These are phyloP conservation scores for Entomyzon cyanotis DNA, from an alignment of 2,113 vertebrate genomes.

Conservation along the genomic window DNA sequence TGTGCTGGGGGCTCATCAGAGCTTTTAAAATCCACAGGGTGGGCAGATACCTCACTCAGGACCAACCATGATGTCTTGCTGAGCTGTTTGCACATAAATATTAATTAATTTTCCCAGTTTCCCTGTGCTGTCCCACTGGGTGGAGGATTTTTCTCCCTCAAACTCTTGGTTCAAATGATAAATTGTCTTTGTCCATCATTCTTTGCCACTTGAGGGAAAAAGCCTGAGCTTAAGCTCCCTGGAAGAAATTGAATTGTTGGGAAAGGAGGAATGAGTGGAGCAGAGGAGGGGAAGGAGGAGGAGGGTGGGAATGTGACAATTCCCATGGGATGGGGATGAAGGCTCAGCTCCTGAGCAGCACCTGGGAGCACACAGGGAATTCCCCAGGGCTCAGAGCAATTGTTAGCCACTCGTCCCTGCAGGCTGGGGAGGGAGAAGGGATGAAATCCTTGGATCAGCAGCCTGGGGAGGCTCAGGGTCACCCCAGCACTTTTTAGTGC, in stretches of 20 bases:
- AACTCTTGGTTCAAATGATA: neutral
- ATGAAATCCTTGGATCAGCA: neutral
- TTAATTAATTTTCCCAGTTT: neutral
- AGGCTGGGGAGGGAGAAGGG: neutral
- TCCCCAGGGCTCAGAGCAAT: neutral
- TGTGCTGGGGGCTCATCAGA: accelerated
- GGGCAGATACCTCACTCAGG: accelerated
- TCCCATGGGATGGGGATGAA: neutral
- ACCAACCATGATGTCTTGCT: accelerated
- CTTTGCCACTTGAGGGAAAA: neutral
- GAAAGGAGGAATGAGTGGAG: neutral
- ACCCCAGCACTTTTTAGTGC: neutral
- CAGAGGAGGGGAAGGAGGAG: neutral
- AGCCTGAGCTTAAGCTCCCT: neutral
- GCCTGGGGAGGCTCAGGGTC: neutral
- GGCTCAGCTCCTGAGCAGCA: neutral
- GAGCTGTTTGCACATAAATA: neutral
- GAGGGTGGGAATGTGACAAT: neutral
- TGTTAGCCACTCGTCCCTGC: neutral
- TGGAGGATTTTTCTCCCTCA: neutral
- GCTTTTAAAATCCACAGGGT: too few species aligned
- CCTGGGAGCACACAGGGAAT: neutral
- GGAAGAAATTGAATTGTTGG: neutral
- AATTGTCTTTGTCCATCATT: accelerated
- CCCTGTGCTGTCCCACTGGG: neutral